Evolutionary conservation across 2,797 vertebrate species (phyloP).

Genomic region (Anguilla marmorata): DNA sequence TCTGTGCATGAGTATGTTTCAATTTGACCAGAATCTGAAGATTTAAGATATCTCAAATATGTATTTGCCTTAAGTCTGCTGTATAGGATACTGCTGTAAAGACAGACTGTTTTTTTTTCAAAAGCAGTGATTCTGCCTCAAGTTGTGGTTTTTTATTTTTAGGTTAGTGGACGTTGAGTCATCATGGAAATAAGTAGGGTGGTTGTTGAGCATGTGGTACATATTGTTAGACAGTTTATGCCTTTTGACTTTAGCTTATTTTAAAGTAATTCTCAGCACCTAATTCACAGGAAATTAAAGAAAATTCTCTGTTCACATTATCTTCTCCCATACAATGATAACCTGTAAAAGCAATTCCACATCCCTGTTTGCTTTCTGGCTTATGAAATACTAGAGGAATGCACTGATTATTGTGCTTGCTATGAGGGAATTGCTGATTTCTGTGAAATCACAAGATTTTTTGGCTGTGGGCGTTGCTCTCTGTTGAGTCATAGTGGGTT

Average conservation of each 20-base stretch:
- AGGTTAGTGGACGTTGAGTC: background rate
- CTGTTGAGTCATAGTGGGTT: slow-evolving; percentile 4
- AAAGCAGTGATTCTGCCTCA: background rate
- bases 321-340: background rate
- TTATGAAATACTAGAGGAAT: background rate
- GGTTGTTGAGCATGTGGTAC: background rate
- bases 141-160: background rate
- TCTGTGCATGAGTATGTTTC: background rate
- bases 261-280: background rate
- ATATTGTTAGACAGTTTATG: too few species aligned
- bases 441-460: background rate
- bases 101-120: background rate
- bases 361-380: background rate
- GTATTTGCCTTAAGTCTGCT: background rate
- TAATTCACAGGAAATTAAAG: background rate
- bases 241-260: background rate
- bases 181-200: background rate
- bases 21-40: background rate
- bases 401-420: background rate
- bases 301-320: background rate
- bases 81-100: background rate
- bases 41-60: background rate
- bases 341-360: background rate
- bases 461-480: background rate
- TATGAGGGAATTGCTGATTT: background rate